A percentile compares a stretch with the other conserved stretches of the same genome.
phyloP scores from a whole-genome alignment of 2,888 invertebrate species.

The Tuta absoluta region DNA sequence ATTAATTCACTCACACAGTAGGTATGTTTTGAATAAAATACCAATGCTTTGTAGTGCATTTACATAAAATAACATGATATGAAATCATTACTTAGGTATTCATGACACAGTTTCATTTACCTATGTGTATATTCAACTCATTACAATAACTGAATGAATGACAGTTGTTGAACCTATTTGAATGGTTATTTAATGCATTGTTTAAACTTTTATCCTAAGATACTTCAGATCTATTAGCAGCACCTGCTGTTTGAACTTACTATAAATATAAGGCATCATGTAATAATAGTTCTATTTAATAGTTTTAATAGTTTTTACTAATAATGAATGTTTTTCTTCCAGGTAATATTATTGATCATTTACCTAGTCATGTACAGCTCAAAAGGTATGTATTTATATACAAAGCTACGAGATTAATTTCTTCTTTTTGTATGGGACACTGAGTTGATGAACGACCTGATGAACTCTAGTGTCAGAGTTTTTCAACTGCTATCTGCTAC shows the following conservation, averaged over 20 bases:
- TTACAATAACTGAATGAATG: not conserved
- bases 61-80: not conserved
- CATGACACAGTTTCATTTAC: slow-evolving; percentile 1
- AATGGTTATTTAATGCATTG: not conserved
- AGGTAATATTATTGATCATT: too few species aligned
- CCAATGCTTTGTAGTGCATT: not conserved
- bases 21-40: not conserved
- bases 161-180: not conserved
- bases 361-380: too few species aligned
- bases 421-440: too few species aligned
- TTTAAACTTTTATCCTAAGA: not conserved
- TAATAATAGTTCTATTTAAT: too few species aligned
- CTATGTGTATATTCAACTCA: not conserved
- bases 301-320: too few species aligned
- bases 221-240: not conserved
- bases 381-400: too few species aligned
- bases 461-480: too few species aligned
- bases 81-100: slow-evolving; percentile 8
- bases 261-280: too few species aligned
- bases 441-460: too few species aligned
- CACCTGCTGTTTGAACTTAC: not conserved
- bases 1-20: not conserved
- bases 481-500: too few species aligned
- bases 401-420: too few species aligned
- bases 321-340: too few species aligned